A percentile compares a stretch with the other conserved stretches of the same genome.
Evolutionary conservation across 2,888 invertebrate species (phyloP).

Genomic region (Spodoptera exigua): DNA sequence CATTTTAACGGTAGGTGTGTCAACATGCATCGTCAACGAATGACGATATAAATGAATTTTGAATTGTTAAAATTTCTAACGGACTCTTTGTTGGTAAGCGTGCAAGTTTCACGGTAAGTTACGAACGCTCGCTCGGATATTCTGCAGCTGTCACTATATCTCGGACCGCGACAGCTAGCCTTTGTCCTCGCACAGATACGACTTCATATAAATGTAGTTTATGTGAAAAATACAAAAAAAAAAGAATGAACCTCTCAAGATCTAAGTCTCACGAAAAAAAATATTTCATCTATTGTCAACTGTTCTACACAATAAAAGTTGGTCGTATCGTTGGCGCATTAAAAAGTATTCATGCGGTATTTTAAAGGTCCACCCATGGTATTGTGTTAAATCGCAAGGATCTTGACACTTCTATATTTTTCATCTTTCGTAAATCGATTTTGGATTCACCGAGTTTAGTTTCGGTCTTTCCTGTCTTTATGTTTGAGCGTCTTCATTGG

Average conservation of each 20-base stretch:
- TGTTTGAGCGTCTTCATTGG: slow-evolving; percentile 48
- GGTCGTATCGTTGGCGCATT: slow-evolving; percentile 89
- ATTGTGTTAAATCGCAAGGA: slow-evolving; percentile 79
- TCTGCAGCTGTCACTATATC: slow-evolving; percentile 85
- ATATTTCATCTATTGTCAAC: slow-evolving; percentile 76
- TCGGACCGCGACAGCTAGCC: slow-evolving; percentile 79
- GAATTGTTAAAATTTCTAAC: slow-evolving; percentile 80
- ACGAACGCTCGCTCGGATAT: slow-evolving; percentile 73
- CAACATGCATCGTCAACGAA: slow-evolving; percentile 73
- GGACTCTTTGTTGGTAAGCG: slow-evolving; percentile 79
- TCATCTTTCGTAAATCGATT: slow-evolving; percentile 73
- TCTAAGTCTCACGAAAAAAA: slow-evolving; percentile 82
- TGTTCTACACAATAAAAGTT: slow-evolving; percentile 78
- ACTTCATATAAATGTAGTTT: slow-evolving; percentile 89
- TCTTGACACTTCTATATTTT: slow-evolving; percentile 85
- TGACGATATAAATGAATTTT: slow-evolving; percentile 78
- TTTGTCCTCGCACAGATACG: slow-evolving; percentile 83
- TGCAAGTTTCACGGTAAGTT: slow-evolving; percentile 83
- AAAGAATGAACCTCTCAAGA: slow-evolving; percentile 82
- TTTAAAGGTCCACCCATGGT: slow-evolving; percentile 78
- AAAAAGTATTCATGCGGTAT: slow-evolving; percentile 89
- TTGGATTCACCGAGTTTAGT: slow-evolving; percentile 61
- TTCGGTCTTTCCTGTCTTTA: slow-evolving; percentile 50
- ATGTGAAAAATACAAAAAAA: slow-evolving; percentile 84
- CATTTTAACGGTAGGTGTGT: slow-evolving; percentile 80